Evolutionary conservation across 2,113 vertebrate genomes (phyloP).

Genomic region (Perccottus glenii): DNA sequence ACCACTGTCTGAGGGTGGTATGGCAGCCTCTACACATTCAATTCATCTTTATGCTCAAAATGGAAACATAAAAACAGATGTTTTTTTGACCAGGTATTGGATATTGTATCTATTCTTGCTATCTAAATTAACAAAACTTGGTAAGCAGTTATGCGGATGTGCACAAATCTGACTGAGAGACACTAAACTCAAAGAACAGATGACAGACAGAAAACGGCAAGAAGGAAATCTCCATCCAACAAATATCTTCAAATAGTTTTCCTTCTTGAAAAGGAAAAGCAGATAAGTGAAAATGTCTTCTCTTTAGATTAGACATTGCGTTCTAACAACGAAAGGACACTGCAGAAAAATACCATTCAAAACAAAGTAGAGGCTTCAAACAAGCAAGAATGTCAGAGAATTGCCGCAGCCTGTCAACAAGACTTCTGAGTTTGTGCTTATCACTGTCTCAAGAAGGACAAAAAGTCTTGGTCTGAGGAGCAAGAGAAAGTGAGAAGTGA

Average conservation of each 20-base stretch:
- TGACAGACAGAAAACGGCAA: neutral
- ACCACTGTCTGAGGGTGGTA: conserved; percentile 5
- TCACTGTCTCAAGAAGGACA: conserved; percentile 52
- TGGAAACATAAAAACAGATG: neutral
- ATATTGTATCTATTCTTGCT: neutral
- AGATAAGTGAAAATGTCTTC: conserved; percentile 42
- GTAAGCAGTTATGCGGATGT: conserved; percentile 1
- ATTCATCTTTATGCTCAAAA: neutral
- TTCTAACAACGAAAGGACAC: conserved; percentile 39
- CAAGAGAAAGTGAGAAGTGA: conserved; percentile 40
- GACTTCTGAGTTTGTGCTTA: conserved; percentile 41
- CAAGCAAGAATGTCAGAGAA: conserved; percentile 56
- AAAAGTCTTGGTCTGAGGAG: conserved; percentile 35
- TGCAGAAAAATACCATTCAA: conserved; percentile 26
- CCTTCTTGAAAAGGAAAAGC: conserved; percentile 15
- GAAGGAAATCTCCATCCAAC: conserved; percentile 30
- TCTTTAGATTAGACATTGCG: conserved; percentile 21
- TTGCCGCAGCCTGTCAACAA: conserved; percentile 13
- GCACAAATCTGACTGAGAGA: conserved; percentile 11
- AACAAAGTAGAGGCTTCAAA: conserved; percentile 56
- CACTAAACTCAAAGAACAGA: conserved; percentile 16
- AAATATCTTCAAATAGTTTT: conserved; percentile 27
- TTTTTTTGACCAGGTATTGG: conserved; percentile 5
- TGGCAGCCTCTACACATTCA: neutral
- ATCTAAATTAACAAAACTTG: neutral